These are phyloP conservation scores for Frieseomelitta varia DNA, from an alignment of 1,140 invertebrate genomes.

Conservation along the genomic window DNA sequence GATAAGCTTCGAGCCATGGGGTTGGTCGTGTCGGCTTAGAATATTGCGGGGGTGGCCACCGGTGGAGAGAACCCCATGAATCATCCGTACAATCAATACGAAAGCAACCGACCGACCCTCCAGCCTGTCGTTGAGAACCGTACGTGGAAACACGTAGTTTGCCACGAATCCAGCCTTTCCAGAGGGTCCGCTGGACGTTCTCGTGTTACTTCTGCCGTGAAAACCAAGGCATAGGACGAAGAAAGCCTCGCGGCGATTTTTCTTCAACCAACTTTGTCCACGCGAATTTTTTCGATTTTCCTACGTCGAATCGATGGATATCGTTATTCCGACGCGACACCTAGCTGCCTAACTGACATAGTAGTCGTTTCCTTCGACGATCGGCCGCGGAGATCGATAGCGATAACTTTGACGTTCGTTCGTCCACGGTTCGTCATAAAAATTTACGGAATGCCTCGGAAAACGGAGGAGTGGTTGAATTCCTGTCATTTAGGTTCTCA, in stretches of 20 bases:
- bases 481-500: not conserved
- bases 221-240: not conserved
- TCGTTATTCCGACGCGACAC: constrained; percentile 35
- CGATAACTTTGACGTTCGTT: not conserved
- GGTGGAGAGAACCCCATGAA: constrained; percentile 70
- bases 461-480: not conserved
- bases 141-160: constrained; percentile 40
- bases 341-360: not conserved
- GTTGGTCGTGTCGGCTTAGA: constrained; percentile 68
- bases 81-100: constrained; percentile 77
- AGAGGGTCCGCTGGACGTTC: constrained; percentile 17
- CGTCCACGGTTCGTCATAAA: not conserved
- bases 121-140: constrained; percentile 35
- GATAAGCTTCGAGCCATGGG: constrained; percentile 55
- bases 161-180: constrained; percentile 37
- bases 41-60: constrained; percentile 68
- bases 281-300: constrained; percentile 53
- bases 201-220: not conserved
- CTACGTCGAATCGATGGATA: not conserved
- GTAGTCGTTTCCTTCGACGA: not conserved
- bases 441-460: not conserved
- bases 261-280: not conserved
- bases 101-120: constrained; percentile 56
- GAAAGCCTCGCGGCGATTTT: not conserved
- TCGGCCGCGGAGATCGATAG: not conserved